These are phyloP conservation scores for Drosophila cognata DNA, from an alignment of 2,888 invertebrate species.

Conservation along the genomic window DNA sequence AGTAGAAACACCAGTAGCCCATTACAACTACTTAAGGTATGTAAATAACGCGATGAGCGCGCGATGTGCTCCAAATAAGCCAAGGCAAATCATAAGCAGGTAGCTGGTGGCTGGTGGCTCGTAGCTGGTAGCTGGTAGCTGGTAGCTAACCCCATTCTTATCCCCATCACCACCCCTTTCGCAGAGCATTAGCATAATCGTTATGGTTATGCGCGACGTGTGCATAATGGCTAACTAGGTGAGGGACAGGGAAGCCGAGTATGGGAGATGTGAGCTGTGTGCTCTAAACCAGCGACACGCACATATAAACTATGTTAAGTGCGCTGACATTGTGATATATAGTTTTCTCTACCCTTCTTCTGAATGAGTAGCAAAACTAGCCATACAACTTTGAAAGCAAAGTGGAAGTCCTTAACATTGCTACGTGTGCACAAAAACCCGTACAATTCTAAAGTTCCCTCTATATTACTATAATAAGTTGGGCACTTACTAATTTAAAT, in stretches of 20 bases:
- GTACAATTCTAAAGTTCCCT: not conserved
- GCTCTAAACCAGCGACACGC: slow-evolving; percentile 50
- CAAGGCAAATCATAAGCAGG: slow-evolving; percentile 74
- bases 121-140: slow-evolving; percentile 45
- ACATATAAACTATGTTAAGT: slow-evolving; percentile 77
- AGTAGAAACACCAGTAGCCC: slow-evolving; percentile 52
- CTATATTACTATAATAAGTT: not conserved
- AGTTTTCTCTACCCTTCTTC: slow-evolving; percentile 45
- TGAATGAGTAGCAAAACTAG: slow-evolving; percentile 11
- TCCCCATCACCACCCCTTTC: slow-evolving; percentile 2
- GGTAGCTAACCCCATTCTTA: slow-evolving; percentile 24
- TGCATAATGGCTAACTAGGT: slow-evolving; percentile 67
- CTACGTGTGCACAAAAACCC: no score
- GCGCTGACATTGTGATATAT: slow-evolving; percentile 76
- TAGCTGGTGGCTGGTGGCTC: slow-evolving; percentile 37
- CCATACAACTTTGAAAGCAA: slow-evolving; percentile 6
- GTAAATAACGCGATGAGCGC: slow-evolving; percentile 70
- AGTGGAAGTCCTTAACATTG: slow-evolving; percentile 4
- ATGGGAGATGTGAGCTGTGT: slow-evolving; percentile 4
- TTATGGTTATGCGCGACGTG: slow-evolving; percentile 80
- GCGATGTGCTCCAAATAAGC: slow-evolving; percentile 70
- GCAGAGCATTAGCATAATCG: slow-evolving; percentile 77
- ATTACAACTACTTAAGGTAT: slow-evolving; percentile 81
- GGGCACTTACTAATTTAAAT: no score
- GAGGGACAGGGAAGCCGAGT: not conserved